phyloP scores from a whole-genome alignment of 2,113 vertebrate species.

The cattle (Bos taurus) region DNA sequence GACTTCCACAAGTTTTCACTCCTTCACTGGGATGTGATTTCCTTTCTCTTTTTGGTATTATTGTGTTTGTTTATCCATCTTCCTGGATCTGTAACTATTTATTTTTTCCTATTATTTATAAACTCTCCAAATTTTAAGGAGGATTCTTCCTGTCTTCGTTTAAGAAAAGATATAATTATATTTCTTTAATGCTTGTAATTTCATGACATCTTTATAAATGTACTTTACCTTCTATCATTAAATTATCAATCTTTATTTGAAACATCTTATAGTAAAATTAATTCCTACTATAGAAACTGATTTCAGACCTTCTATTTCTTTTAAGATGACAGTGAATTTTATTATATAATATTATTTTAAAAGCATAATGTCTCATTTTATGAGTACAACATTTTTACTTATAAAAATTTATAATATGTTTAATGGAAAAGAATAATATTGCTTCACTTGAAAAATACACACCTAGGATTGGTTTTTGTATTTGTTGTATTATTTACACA shows the following conservation, averaged over 20 bases:
- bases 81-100: background rate
- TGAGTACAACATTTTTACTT: background rate
- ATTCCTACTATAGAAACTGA: background rate
- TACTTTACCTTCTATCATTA: background rate
- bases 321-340: background rate
- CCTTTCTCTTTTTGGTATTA: background rate
- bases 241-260: background rate
- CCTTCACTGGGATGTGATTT: background rate
- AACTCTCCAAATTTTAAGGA: background rate
- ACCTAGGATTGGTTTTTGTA: background rate
- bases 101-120: background rate
- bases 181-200: background rate
- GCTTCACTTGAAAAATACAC: background rate
- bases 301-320: background rate
- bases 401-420: background rate
- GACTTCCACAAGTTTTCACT: background rate
- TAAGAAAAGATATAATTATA: background rate
- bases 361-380: background rate
- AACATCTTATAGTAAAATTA: background rate
- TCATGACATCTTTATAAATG: background rate
- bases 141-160: background rate
- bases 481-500: background rate
- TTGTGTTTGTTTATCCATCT: background rate
- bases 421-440: background rate
- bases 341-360: background rate